These are phyloP conservation scores for Eumeta japonica DNA, from an alignment of 1,140 invertebrate species.

Conservation along the genomic window DNA sequence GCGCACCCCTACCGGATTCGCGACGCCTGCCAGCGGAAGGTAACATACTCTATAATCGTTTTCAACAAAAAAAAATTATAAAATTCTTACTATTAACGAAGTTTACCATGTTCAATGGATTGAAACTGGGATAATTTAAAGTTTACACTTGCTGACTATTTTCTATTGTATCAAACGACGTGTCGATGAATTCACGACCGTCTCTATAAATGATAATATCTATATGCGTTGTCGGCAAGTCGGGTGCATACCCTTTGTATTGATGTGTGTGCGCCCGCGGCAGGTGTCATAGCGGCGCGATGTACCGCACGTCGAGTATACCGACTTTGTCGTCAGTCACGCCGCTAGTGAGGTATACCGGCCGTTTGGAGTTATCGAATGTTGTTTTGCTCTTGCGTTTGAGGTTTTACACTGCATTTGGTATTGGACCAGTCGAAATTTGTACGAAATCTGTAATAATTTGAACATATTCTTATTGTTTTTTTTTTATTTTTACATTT, in stretches of 20 bases:
- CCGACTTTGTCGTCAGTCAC: slow-evolving; percentile 75
- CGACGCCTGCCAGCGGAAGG: slow-evolving; percentile 70
- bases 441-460: not conserved
- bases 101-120: not conserved
- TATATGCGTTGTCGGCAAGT: no score
- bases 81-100: not conserved
- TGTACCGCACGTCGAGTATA: slow-evolving; percentile 85
- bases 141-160: not conserved
- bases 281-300: slow-evolving; percentile 62
- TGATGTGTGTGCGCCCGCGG: no score
- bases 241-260: no score
- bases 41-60: no score
- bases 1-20: slow-evolving; percentile 71
- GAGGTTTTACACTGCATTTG: not conserved
- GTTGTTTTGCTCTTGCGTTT: no score
- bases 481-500: no score
- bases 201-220: no score
- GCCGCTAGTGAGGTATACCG: slow-evolving; percentile 73
- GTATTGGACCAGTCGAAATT: not conserved
- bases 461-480: not conserved
- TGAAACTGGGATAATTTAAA: not conserved
- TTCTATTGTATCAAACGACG: no score
- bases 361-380: slow-evolving; percentile 8
- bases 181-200: no score
- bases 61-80: slow-evolving; percentile 6